Conservation (phyloP, 1,140 invertebrate species). For the Leptinotarsa lineolata region DNA sequence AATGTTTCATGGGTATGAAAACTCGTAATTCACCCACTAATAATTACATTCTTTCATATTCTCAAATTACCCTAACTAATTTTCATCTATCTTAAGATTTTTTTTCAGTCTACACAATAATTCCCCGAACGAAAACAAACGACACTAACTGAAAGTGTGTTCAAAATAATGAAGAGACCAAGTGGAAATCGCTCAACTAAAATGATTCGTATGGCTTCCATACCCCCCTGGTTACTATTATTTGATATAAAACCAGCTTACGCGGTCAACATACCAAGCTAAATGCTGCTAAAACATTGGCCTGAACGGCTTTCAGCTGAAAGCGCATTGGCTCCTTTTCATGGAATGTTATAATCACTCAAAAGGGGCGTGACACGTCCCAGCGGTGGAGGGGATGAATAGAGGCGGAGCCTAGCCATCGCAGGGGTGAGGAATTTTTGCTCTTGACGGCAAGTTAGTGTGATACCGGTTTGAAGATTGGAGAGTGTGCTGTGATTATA, state of each 20-base stretch:
- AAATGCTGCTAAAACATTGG: constrained; percentile 38
- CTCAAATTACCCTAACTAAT: no score
- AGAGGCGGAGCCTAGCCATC: constrained; percentile 35
- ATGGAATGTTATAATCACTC: constrained; percentile 45
- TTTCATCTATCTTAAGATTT: no score
- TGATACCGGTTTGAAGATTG: constrained; percentile 41
- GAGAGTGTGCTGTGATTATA: constrained; percentile 40
- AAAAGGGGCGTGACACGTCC: constrained; percentile 35
- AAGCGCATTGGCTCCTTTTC: constrained; percentile 37
- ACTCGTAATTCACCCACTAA: no score
- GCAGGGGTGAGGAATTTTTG: constrained; percentile 49
- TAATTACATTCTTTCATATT: no score
- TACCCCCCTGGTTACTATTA: constrained; percentile 48
- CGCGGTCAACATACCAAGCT: constrained; percentile 42
- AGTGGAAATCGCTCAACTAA: constrained; percentile 30
- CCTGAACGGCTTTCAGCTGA: constrained; percentile 23
- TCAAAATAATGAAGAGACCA: not conserved
- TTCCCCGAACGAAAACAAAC: not conserved
- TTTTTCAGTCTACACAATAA: no score
- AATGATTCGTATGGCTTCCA: constrained; percentile 44
- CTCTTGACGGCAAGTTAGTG: constrained; percentile 40
- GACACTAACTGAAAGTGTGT: not conserved
- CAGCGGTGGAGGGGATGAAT: constrained; percentile 31
- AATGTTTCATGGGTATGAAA: no score
- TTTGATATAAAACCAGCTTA: constrained; percentile 46